Evolutionary conservation across 2,888 invertebrate genomes (phyloP), one percentile per base, ranked within the genome.

Genomic region (Pterostichus niger): DNA sequence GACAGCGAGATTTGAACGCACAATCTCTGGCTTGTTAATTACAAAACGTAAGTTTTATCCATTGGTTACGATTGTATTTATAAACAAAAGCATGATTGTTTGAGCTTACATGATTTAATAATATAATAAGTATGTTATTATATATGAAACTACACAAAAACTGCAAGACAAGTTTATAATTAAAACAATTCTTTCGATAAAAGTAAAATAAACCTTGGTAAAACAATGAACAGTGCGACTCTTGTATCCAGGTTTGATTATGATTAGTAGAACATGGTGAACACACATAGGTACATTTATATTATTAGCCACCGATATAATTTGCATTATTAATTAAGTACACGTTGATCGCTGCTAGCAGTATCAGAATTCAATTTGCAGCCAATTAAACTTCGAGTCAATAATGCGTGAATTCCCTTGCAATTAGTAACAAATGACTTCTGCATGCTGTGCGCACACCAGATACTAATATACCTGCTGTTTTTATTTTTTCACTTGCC

Each of bases 281-380:
- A 56, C 15, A 1, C 68, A 40, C 64, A 44, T 17, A 40, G n/a
- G n/a, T 17, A 4, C 68, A 71, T 71, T 71, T 71, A 71, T 71
- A 44, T 44, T 24, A 71, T 71, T 44, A 71, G 68, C 68, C 10
- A 71, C 4, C 68, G 44, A 71, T 71, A 71, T 71, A 71, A 71
- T 71, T 71, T 71, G 68, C 68, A 71, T 71, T 44, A 71, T 71
- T 44, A 71, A 71, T 71, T 71, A 71, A 44, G 68, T 71, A 64
- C 64, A 64, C 64, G 68, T 71, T 71, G 68, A 71, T 71, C 68
- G 68, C 44, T 44, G 40, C 68, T 71, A 46, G 68, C 68, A 17
- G 44, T 71, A 46, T 71, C 68, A 71, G 68, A 71, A 71, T 71
- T 71, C 68, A 71, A 71, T 71, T 71, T 71, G 68, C 68, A 71